Base-by-base conservation (phyloP, 1,140 invertebrate genomes). In the Drosophila rufa region DNA sequence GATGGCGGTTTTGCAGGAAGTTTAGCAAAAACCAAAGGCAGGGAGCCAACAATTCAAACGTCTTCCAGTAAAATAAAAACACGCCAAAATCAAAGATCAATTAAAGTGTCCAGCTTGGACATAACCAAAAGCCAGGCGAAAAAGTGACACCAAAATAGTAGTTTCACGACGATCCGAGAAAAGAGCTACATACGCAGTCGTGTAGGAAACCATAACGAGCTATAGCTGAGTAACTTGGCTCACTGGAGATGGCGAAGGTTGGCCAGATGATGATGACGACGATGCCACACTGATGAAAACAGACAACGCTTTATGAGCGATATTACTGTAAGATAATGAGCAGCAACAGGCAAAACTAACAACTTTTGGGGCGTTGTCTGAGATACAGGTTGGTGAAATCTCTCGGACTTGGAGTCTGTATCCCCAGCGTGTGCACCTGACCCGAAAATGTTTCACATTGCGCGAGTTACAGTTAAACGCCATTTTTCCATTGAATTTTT, bases 381-480 rank as follows among this genome's bases (percentile, higher is more conserved):
- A 38, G 50, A 75, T 17, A 65, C 73, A 64, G 47, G 58, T 71
- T 86, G 85, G 85, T 85, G 81, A 89, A 89, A 89, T 90, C 79
- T 79, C 45, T 36, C 59, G 48, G 50, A 27, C 9, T 14, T 3
- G 57, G 57, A 66, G 67, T 59, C 65, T 70, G 50, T 25, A 33
- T 11, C 25, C 30, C 19, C 50, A 36, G 51, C n/a, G 51, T 58
- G 33, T 71, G 84, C 85, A 89, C 85, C 85, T 89, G 85, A 89
- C 85, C 85, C 85, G 81, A 90, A 84, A 85, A 90, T 90, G 85
- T 91, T 89, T 89, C 78, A 85, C 85, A 89, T 91, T 85, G 75
- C 46, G 74, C 71, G 65, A 84, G 81, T 85, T 90, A 89, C 85
- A 90, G 86, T 85, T 85, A 89, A 89, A 85, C 85, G 85, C 85